Percentiles rank a stretch among this genome's conserved stretches.
Evolutionary conservation across 2,113 vertebrate species (phyloP).

Genomic region (Hemibates koningsi): DNA sequence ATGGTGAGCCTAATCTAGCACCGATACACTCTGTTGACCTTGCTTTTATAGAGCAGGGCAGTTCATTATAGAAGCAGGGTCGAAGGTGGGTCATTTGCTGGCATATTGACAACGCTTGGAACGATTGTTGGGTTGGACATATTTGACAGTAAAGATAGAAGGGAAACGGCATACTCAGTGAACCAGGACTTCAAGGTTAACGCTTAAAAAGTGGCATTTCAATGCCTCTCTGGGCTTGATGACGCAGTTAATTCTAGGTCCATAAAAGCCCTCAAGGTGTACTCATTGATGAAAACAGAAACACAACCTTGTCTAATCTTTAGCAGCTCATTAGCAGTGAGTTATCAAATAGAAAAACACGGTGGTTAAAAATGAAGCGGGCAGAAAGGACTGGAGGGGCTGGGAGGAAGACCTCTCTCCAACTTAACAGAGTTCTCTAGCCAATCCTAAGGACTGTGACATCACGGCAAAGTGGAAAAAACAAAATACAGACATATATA

Average conservation of each 20-base stretch:
- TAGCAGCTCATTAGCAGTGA: conserved; percentile 32
- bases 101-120: conserved; percentile 10
- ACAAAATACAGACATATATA: background rate
- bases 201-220: background rate
- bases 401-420: background rate
- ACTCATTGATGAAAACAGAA: conserved; percentile 22
- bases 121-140: background rate
- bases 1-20: background rate
- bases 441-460: background rate
- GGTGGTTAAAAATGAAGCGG: background rate
- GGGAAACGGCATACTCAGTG: background rate
- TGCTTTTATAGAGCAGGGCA: background rate
- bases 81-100: background rate
- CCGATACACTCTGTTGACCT: background rate
- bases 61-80: conserved; percentile 14
- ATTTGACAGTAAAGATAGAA: background rate
- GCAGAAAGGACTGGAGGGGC: background rate
- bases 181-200: background rate
- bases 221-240: background rate
- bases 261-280: background rate
- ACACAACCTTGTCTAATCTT: conserved; percentile 21
- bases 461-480: background rate
- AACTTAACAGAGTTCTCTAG: background rate
- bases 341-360: background rate
- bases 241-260: background rate